Base-by-base conservation (phyloP, 2,113 vertebrate species). In the Coptodon bakossiorum region DNA sequence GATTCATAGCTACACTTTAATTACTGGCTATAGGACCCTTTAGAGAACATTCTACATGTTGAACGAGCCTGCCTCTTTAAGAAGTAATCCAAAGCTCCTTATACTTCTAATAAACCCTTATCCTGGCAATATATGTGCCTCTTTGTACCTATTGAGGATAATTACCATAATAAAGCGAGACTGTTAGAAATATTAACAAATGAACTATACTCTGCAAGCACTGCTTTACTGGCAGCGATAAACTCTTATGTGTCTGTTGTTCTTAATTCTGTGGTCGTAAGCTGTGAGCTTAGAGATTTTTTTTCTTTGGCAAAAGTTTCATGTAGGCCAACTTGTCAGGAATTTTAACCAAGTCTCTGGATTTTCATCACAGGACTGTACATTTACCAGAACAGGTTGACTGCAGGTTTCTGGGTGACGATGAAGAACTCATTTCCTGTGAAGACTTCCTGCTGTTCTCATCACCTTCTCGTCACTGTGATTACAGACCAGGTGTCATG, bases 381-480 rank as follows among this genome's bases (percentile, higher is more conserved):
- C 36, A 38, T 87, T 89, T 63, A 45, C 19, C 87, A 85, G 54
- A 73, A 54, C 27, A 36, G 82, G 48, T 82, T 57, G 56, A 83
- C 48, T 71, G 63, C 71, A 86, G 78, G 59, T 83, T 91, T 88
- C 73, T 79, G 57, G 79, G 80, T 85, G 54, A 87, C 68, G 22
- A 59, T 82, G 80, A 82, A 50, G 82, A 89, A 83, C 43, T 84
- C 43, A 89, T 85, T 89, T 90, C 79, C 56, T 68, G 78, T 63
- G 76, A 88, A 71, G 81, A 52, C 63, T 40, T 85, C 88, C 90
- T 13, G 90, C 86, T 92, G 90, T 88, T 88, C 88, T 83, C 89
- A 91, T 91, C 90, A 88, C 73, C 84, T 73, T 82, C 71, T 81
- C 48, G 54, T 86, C 89, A 82, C 73, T 76, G 89, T 92, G 84